phyloP scores from a whole-genome alignment of 2,113 vertebrate species.

The Tauraco erythrolophus region DNA sequence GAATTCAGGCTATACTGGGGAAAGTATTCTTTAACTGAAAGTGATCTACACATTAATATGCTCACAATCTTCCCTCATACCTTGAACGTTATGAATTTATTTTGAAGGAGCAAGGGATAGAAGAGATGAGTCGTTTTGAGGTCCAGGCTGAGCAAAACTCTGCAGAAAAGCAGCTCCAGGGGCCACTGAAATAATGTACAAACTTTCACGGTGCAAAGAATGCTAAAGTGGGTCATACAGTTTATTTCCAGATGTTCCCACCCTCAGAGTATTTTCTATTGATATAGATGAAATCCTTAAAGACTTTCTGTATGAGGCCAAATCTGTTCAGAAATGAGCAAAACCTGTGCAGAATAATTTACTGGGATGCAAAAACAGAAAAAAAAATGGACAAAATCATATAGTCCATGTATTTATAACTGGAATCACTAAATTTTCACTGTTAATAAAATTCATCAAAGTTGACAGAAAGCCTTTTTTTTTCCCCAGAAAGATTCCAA shows the following conservation, averaged over 20 bases:
- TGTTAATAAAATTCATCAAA: neutral
- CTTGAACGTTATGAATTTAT: neutral
- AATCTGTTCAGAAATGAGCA: neutral
- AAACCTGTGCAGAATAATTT: neutral
- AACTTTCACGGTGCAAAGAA: neutral
- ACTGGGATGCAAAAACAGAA: neutral
- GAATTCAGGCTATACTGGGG: neutral
- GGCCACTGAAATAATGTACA: constrained; percentile 41
- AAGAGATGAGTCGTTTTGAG: neutral
- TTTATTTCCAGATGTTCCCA: constrained; percentile 51
- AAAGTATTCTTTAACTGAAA: neutral
- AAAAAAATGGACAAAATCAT: neutral
- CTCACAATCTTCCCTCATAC: neutral
- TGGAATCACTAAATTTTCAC: neutral
- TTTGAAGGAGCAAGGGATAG: neutral
- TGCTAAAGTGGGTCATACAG: constrained; percentile 29
- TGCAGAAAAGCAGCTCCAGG: constrained; percentile 10
- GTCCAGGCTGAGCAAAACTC: neutral
- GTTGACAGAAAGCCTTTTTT: neutral
- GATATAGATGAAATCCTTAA: neutral
- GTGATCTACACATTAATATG: neutral
- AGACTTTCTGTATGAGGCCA: neutral
- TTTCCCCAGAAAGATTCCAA: neutral
- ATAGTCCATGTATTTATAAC: neutral
- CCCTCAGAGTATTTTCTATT: neutral